Percentiles rank a stretch among this genome's conserved stretches.
Evolutionary conservation across 92 coral and sea anemone species (phyloP).

Genomic region (Muricea muricata): DNA sequence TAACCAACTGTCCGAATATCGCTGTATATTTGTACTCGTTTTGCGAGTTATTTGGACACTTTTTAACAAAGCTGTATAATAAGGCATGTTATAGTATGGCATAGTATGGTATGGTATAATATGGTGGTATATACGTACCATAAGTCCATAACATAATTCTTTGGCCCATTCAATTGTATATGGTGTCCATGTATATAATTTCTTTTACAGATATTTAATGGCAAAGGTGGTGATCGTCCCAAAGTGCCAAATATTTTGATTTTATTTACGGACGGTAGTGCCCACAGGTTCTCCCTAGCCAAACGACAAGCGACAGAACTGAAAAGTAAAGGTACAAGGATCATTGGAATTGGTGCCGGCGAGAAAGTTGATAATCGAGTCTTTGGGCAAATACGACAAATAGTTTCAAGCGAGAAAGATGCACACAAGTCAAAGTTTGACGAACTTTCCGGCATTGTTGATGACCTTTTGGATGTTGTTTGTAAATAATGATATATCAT

Average conservation of each 20-base stretch:
- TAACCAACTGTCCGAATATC: too few species aligned
- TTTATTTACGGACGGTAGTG: conserved; percentile 35
- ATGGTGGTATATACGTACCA: not conserved
- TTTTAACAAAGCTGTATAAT: too few species aligned
- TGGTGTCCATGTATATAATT: not conserved
- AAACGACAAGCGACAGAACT: conserved; percentile 3
- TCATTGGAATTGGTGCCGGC: conserved; percentile 36
- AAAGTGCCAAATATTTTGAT: conserved; percentile 27
- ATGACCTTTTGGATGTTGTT: conserved; percentile 24
- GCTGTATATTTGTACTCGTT: too few species aligned
- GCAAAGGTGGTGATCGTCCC: conserved; percentile 17
- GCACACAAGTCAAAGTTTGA: conserved; percentile 34
- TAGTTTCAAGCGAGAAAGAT: conserved; percentile 14
- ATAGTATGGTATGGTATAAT: not conserved
- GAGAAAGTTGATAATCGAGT: not conserved
- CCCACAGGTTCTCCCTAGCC: conserved; percentile 9
- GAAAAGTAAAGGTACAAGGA: not conserved
- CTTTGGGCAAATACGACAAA: conserved; percentile 10
- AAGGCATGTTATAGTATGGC: too few species aligned
- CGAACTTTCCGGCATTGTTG: conserved; percentile 33
- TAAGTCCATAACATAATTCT: not conserved
- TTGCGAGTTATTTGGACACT: too few species aligned
- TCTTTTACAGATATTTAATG: conserved; percentile 8
- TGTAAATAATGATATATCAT: not conserved
- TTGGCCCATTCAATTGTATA: not conserved